phyloP scores from a whole-genome alignment of 2,113 vertebrate genomes.

The Puntigrus tetrazona region DNA sequence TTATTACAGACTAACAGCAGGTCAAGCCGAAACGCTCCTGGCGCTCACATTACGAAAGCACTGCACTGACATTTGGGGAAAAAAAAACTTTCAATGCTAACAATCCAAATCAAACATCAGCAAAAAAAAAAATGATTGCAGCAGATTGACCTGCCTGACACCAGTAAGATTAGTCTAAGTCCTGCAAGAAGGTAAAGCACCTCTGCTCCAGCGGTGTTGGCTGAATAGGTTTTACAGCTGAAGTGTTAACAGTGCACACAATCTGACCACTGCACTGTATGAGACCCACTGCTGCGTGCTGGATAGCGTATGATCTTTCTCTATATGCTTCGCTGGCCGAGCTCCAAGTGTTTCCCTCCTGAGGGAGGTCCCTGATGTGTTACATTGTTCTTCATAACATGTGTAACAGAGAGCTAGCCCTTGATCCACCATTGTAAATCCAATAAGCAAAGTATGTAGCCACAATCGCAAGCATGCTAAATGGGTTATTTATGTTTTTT shows the following conservation, averaged over 20 bases:
- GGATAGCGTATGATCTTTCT: slow-evolving; percentile 32
- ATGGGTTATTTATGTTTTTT: slow-evolving; percentile 9
- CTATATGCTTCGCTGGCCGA: neutral
- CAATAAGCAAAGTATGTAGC: slow-evolving; percentile 23
- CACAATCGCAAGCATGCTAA: slow-evolving; percentile 7
- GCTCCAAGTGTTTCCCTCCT: neutral
- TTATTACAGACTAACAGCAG: slow-evolving; percentile 38
- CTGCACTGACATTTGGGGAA: slow-evolving; percentile 20
- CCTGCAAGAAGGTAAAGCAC: neutral
- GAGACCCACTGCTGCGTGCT: neutral
- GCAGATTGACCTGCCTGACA: neutral
- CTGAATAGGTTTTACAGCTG: neutral
- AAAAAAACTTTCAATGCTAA: slow-evolving; percentile 2
- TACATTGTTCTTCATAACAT: slow-evolving; percentile 22
- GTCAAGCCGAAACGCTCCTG: slow-evolving; percentile 24
- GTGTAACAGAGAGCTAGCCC: slow-evolving; percentile 11
- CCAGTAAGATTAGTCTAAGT: slow-evolving; percentile 24
- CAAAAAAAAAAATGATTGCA: slow-evolving; percentile 17
- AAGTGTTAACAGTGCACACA: slow-evolving; percentile 14
- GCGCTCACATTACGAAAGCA: slow-evolving; percentile 16
- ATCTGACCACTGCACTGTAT: slow-evolving; percentile 19
- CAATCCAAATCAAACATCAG: slow-evolving; percentile 30
- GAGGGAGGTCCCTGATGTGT: slow-evolving; percentile 18
- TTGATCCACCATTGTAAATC: slow-evolving; percentile 15
- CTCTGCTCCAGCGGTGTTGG: neutral